A percentile compares a stretch with the other conserved stretches of the same genome.
Evolutionary conservation across 2,888 invertebrate species (phyloP).

Genomic region (Trilocha varians): DNA sequence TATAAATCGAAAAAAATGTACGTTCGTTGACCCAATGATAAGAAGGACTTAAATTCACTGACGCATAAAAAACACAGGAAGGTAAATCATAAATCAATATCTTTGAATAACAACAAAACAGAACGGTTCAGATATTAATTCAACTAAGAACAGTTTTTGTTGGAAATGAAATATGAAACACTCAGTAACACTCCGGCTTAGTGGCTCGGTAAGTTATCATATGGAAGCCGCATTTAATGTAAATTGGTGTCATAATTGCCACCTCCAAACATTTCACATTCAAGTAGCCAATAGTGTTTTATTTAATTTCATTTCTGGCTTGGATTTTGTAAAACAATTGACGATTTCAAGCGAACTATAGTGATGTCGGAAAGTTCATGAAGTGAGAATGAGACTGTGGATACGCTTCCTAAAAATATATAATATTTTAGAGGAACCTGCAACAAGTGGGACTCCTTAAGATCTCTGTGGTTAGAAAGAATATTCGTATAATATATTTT

Average conservation of each 20-base stretch:
- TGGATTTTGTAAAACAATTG: too few relatives aligned
- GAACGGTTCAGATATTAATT: background rate
- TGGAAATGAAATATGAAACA: slow-evolving; percentile 24
- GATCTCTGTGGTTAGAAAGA: slow-evolving; percentile 6
- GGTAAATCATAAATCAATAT: too few relatives aligned
- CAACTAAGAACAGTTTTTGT: slow-evolving; percentile 13
- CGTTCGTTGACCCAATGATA: too few relatives aligned
- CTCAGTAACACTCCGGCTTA: slow-evolving; percentile 30
- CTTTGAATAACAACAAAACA: too few relatives aligned
- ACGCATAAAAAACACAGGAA: too few relatives aligned
- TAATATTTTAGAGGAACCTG: background rate
- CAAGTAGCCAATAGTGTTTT: slow-evolving; percentile 61
- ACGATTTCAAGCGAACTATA: slow-evolving; percentile 36
- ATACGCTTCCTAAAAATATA: slow-evolving; percentile 14
- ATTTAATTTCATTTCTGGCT: slow-evolving; percentile 45
- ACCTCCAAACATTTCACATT: slow-evolving; percentile 60
- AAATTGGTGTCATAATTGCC: slow-evolving; percentile 55
- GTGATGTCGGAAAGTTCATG: slow-evolving; percentile 33
- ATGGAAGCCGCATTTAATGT: slow-evolving; percentile 64
- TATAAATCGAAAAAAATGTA: too few relatives aligned
- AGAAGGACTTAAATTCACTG: too few relatives aligned
- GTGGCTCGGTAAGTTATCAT: slow-evolving; percentile 50
- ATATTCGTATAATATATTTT: background rate
- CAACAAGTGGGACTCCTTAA: slow-evolving; percentile 5
- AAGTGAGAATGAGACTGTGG: slow-evolving; percentile 40